These are phyloP conservation scores for Tyrannus savana DNA, from an alignment of 2,113 vertebrate genomes.

Conservation along the genomic window DNA sequence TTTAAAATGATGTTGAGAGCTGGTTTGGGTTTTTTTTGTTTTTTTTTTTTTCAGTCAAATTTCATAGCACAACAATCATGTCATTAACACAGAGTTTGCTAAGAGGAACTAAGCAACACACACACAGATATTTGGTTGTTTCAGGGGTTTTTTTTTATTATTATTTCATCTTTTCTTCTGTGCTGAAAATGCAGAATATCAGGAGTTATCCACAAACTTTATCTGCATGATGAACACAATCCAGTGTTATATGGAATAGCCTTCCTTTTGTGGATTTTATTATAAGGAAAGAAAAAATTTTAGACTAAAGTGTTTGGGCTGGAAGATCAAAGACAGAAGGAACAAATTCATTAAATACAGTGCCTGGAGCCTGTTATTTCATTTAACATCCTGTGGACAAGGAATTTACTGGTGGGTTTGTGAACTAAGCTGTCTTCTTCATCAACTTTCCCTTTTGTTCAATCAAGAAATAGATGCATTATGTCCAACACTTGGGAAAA, in stretches of 20 bases:
- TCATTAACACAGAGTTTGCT: background rate
- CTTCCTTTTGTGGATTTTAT: background rate
- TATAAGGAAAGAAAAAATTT: background rate
- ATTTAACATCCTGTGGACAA: background rate
- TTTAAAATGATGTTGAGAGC: background rate
- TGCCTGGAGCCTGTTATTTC: background rate
- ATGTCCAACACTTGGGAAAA: background rate
- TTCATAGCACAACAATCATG: background rate
- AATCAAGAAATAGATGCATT: background rate
- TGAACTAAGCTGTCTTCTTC: background rate
- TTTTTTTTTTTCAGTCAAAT: background rate
- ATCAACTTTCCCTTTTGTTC: background rate
- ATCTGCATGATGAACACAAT: background rate
- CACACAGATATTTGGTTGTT: background rate
- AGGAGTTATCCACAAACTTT: background rate
- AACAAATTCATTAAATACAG: background rate
- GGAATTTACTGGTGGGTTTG: background rate
- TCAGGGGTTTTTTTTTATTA: background rate
- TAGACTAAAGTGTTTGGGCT: background rate
- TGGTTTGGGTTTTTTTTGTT: fast-evolving
- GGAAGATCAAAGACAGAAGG: background rate
- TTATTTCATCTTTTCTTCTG: background rate
- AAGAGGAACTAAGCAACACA: background rate
- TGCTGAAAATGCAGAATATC: background rate
- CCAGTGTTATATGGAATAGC: background rate